Conservation (phyloP, 2,113 vertebrate species). For the Malurus alboscapulatus region DNA sequence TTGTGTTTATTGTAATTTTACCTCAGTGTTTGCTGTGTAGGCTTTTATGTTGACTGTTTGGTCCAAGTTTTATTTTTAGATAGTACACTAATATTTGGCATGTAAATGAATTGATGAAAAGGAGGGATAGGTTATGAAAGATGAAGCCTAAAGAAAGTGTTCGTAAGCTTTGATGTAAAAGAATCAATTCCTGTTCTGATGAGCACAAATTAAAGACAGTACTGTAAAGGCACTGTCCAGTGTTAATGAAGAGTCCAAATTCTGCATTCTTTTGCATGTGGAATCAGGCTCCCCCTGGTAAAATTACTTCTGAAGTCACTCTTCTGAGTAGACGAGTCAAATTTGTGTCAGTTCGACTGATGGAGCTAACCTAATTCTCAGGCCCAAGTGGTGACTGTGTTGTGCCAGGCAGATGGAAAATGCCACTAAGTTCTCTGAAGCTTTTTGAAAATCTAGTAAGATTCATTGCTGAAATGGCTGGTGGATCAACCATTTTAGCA, state of each 20-base stretch:
- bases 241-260: not conserved
- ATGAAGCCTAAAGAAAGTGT: not conserved
- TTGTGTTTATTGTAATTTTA: not conserved
- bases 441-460: not conserved
- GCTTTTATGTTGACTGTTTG: not conserved
- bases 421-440: not conserved
- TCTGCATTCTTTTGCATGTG: not conserved
- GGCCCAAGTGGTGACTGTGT: not conserved
- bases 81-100: not conserved
- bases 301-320: not conserved
- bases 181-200: not conserved
- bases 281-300: not conserved
- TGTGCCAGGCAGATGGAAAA: not conserved
- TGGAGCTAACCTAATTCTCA: not conserved
- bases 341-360: not conserved
- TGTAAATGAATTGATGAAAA: not conserved
- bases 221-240: not conserved
- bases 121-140: not conserved
- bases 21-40: not conserved
- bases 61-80: not conserved
- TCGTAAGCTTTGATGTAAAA: not conserved
- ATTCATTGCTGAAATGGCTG: not conserved
- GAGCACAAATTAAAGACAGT: not conserved
- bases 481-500: not conserved
- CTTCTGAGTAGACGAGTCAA: not conserved